Base-by-base conservation (phyloP, 2,797 vertebrate species). In the Hozukius guyotensis region DNA sequence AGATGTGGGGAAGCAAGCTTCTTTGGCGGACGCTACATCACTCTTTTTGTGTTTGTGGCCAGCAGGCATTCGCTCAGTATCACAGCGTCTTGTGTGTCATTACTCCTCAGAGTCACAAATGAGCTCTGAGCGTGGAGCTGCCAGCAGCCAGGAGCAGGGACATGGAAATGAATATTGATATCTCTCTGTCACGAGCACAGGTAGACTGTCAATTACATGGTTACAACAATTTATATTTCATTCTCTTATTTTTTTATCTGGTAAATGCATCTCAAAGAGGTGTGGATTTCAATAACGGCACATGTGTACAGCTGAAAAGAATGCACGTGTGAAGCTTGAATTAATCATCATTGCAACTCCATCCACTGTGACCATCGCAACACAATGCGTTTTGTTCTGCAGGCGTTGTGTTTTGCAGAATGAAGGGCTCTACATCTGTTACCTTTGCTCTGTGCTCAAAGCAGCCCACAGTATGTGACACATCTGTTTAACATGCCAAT, bases 41-140 rank as follows among this genome's bases (percentile, higher is more conserved):
- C 4, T 81, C 59, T 75, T 80, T 80, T 59, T 74, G 34, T 82
- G 31, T 72, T 84, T 78, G 71, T 84, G 85, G 75, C 88, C 82
- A 72, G 77, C 60, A 81, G 85, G 84, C 75, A 65, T 83, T 82
- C 77, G 53, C 69, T 85, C 49, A 52, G 68, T 61, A 79, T 89
- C 72, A 70, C 66, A 55, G 67, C 13, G 13, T 66, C 78, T 20
- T 65, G 70, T 57, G 80, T 88, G 75, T 88, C 88, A 91, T 92
- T 90, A 88, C 77, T 83, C 82, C 83, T 84, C 87, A 71, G 72
- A 88, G 84, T 80, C 91, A 87, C 82, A 91, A 88, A 90, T 73
- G 81, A 91, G 84, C 75, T 73, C 56, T 70, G 49, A 83, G 78
- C 55, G 1, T 27, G 38, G 29, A 6, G 53, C 72, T 49, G 84